phyloP scores from a whole-genome alignment of 23 tunicate genomes.

The Oikopleura dioica region DNA sequence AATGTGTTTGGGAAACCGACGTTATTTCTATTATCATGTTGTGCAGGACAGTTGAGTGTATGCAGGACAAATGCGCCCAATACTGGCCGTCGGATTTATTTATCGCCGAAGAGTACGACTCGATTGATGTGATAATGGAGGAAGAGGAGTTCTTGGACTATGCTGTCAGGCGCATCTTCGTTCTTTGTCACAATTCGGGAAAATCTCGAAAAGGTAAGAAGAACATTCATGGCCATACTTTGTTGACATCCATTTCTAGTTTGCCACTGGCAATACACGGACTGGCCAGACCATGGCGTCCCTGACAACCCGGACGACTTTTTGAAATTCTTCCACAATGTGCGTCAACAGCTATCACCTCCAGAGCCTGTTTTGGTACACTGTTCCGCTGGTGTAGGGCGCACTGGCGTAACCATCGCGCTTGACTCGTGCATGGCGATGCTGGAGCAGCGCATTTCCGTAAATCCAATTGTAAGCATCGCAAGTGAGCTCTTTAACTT shows the following conservation, averaged over 20 bases:
- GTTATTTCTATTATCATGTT: not conserved
- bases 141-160: not conserved
- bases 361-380: not conserved
- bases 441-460: not conserved
- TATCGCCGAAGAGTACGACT: not conserved
- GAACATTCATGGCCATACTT: not conserved
- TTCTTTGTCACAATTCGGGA: not conserved
- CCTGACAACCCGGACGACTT: not conserved
- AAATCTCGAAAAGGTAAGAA: not conserved
- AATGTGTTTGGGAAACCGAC: not conserved
- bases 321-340: not conserved
- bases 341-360: not conserved
- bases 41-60: not conserved
- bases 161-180: not conserved
- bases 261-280: not conserved
- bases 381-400: conserved; percentile 4
- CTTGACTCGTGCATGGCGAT: not conserved
- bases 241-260: not conserved
- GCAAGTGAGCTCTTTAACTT: too few relatives aligned
- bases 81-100: too few relatives aligned
- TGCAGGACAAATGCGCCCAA: not conserved
- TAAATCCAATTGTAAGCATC: not conserved
- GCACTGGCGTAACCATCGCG: conserved; percentile 1
- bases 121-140: too few relatives aligned
- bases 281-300: conserved; percentile 4